A percentile compares a stretch with the other conserved stretches of the same genome.
Conservation (phyloP, 2,888 invertebrate species). For the Brachyptera putata region DNA sequence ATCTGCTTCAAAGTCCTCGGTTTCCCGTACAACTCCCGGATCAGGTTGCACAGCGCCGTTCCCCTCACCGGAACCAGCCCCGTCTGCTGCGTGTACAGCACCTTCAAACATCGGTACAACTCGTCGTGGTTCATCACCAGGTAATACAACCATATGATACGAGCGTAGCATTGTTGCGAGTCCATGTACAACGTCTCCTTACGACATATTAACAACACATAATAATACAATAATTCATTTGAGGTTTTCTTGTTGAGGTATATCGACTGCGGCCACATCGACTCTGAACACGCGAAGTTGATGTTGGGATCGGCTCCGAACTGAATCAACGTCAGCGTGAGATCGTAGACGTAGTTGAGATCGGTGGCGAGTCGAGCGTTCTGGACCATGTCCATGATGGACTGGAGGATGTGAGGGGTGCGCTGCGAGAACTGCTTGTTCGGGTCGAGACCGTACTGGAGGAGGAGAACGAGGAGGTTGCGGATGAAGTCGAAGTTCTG, state of each 20-base stretch:
- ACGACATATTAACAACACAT: slow-evolving; percentile 64
- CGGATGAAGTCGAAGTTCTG: slow-evolving; percentile 67
- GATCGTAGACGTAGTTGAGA: slow-evolving; percentile 63
- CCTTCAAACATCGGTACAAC: slow-evolving; percentile 63
- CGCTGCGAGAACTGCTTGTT: slow-evolving; percentile 55
- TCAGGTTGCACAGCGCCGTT: slow-evolving; percentile 57
- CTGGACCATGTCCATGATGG: slow-evolving; percentile 62
- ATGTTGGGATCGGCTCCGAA: slow-evolving; percentile 71
- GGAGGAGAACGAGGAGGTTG: slow-evolving; percentile 57
- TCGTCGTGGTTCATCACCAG: slow-evolving; percentile 63
- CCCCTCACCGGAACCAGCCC: slow-evolving; percentile 59
- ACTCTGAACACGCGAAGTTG: slow-evolving; percentile 49
- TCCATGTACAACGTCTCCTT: slow-evolving; percentile 58
- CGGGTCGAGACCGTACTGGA: slow-evolving; percentile 65
- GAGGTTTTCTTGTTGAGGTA: slow-evolving; percentile 56
- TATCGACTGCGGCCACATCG: slow-evolving; percentile 45
- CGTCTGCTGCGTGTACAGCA: slow-evolving; percentile 59
- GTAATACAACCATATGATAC: slow-evolving; percentile 62
- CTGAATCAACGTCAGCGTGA: slow-evolving; percentile 65
- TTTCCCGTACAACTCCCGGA: slow-evolving; percentile 59
- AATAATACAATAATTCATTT: slow-evolving; percentile 63
- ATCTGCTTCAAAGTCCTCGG: slow-evolving; percentile 70
- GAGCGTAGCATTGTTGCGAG: slow-evolving; percentile 58
- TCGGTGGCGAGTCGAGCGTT: slow-evolving; percentile 62
- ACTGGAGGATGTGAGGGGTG: slow-evolving; percentile 66